These are phyloP conservation scores for Chrysochloris asiatica DNA, from an alignment of 2,113 vertebrate genomes.

Conservation along the genomic window DNA sequence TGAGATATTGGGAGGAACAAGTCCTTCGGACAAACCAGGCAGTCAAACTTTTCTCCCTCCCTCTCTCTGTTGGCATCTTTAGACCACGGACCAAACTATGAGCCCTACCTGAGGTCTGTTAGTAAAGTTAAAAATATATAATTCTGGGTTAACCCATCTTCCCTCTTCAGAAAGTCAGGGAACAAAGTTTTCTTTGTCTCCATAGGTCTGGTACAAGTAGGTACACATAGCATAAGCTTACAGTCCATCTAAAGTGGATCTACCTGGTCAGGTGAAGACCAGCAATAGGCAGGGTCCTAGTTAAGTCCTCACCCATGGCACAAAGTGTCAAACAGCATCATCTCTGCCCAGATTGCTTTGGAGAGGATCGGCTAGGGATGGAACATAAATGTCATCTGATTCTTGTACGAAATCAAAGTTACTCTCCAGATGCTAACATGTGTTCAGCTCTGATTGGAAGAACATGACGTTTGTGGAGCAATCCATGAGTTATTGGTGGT, in stretches of 20 bases:
- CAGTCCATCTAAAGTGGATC: background rate
- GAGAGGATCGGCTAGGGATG: background rate
- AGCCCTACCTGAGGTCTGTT: background rate
- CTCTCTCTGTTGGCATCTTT: background rate
- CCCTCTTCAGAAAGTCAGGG: background rate
- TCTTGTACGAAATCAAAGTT: background rate
- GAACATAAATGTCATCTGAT: background rate
- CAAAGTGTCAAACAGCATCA: background rate
- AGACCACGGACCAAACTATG: background rate
- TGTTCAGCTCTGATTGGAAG: background rate
- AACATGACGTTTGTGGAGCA: background rate
- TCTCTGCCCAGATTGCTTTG: background rate
- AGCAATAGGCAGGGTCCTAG: background rate
- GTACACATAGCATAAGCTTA: background rate
- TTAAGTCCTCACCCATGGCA: background rate
- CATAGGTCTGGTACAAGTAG: background rate
- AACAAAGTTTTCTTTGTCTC: background rate
- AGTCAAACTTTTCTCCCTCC: background rate
- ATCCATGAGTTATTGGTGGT: background rate
- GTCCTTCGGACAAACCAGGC: background rate
- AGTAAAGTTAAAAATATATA: background rate
- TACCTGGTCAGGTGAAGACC: background rate
- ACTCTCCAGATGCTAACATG: background rate
- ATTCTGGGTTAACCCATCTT: background rate
- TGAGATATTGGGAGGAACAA: background rate